Evolutionary conservation across 2,888 invertebrate genomes (phyloP).

Genomic region (Plutella xylostella): DNA sequence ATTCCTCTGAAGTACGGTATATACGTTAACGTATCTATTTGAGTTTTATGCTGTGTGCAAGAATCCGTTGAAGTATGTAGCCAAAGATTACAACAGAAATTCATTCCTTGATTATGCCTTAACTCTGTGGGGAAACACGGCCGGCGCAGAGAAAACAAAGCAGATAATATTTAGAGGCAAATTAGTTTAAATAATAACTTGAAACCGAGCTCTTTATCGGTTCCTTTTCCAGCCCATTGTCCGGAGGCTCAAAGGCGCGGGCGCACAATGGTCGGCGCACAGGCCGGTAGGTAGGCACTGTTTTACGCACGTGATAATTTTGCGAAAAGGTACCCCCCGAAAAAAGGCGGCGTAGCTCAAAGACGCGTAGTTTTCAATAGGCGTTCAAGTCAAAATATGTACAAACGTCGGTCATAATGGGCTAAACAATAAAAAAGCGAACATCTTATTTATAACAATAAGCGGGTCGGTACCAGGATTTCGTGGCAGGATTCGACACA

Average conservation of each 20-base stretch:
- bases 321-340: conserved; percentile 31
- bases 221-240: conserved; percentile 5
- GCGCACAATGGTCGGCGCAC: conserved; percentile 1
- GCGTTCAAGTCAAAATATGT: conserved; percentile 63
- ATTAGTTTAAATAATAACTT: conserved; percentile 14
- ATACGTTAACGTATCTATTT: no score
- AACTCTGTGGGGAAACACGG: no score
- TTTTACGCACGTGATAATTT: conserved; percentile 45
- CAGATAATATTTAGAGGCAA: conserved; percentile 8
- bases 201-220: conserved; percentile 18
- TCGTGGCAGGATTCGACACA: conserved; percentile 46
- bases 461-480: conserved; percentile 37
- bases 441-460: conserved; percentile 67
- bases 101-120: no score
- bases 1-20: no score
- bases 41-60: no score
- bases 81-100: no score
- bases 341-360: conserved; percentile 43
- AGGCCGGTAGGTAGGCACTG: conserved; percentile 13
- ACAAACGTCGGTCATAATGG: conserved; percentile 55
- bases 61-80: no score
- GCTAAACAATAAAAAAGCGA: conserved; percentile 58
- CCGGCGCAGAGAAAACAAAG: no score
- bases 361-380: conserved; percentile 33
- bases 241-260: not conserved